Percentiles rank a stretch among this genome's conserved stretches.
Conservation (phyloP, 2,113 vertebrate species). For the Hystrix cristata region DNA sequence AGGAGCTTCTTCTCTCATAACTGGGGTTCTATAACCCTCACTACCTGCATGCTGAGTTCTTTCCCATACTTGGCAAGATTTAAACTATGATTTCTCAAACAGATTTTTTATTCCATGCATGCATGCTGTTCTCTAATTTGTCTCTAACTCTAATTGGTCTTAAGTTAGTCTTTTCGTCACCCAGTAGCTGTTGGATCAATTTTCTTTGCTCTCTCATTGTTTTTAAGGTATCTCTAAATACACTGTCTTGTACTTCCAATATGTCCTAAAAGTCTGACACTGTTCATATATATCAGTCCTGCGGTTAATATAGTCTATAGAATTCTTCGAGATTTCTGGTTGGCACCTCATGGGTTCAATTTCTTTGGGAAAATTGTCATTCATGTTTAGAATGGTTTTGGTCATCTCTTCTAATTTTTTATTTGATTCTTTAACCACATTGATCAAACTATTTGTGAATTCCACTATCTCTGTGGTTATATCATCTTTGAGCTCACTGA, state of each 20-base stretch:
- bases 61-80: not conserved
- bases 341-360: not conserved
- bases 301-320: not conserved
- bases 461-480: not conserved
- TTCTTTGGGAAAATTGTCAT: not conserved
- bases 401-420: not conserved
- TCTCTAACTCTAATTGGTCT: not conserved
- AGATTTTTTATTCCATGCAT: not conserved
- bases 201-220: not conserved
- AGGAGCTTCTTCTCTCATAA: not conserved
- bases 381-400: not conserved
- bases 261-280: not conserved
- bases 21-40: not conserved
- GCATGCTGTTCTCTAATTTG: not conserved
- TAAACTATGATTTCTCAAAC: not conserved
- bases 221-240: not conserved
- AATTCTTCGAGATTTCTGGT: not conserved
- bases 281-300: not conserved
- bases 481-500: not conserved
- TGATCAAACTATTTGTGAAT: not conserved
- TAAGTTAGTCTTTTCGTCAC: not conserved
- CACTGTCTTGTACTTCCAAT: not conserved
- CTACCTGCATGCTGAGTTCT: not conserved
- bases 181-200: not conserved
- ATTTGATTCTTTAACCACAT: not conserved